Evolutionary conservation across 2,888 invertebrate genomes (phyloP).

Genomic region (Leptinotarsa tumamoca): DNA sequence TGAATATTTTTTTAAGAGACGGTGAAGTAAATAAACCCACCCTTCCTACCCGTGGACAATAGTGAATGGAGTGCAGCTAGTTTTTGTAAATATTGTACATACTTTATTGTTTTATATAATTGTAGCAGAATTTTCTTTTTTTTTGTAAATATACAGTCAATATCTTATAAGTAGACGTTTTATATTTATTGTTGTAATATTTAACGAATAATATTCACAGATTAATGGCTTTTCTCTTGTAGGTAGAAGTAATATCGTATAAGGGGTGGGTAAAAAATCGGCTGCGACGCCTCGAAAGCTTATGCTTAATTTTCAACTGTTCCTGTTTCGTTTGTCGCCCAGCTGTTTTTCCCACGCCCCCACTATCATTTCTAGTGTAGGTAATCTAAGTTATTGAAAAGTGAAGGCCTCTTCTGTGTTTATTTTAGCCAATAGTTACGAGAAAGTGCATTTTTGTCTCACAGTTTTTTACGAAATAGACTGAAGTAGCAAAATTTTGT

Average conservation of each 20-base stretch:
- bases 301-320: conserved; percentile 3
- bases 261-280: not conserved
- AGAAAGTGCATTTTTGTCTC: conserved; percentile 31
- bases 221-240: conserved; percentile 21
- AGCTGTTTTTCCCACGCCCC: not conserved
- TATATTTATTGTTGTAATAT: conserved; percentile 34
- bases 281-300: not conserved
- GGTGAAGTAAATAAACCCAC: not conserved
- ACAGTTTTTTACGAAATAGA: conserved; percentile 38
- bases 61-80: conserved; percentile 29
- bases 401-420: conserved; percentile 23
- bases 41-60: not conserved
- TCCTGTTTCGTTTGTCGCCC: conserved; percentile 5
- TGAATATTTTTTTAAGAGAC: conserved; percentile 3
- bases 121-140: conserved; percentile 25
- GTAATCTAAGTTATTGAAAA: conserved; percentile 29
- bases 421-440: conserved; percentile 29
- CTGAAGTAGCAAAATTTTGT: conserved; percentile 48
- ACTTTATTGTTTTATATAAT: conserved; percentile 33
- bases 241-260: conserved; percentile 9
- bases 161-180: conserved; percentile 37
- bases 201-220: conserved; percentile 21
- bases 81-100: conserved; percentile 42
- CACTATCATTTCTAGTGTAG: conserved; percentile 17
- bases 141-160: conserved; percentile 38